Base-by-base conservation (phyloP, 2,113 vertebrate species). In the Scytalopus superciliaris region DNA sequence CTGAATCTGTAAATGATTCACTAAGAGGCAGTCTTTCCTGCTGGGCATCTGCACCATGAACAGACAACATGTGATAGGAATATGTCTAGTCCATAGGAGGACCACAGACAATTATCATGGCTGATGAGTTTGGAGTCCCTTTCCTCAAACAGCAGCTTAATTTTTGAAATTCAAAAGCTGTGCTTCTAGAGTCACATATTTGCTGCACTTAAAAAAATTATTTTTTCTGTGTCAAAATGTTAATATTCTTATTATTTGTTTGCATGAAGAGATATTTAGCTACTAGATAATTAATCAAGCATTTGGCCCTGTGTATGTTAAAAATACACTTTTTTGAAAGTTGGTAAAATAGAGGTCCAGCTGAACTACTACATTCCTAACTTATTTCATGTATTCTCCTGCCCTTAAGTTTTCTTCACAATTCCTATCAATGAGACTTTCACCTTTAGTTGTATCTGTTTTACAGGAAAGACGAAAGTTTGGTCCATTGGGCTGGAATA, bases 401-500 rank as follows among this genome's bases (percentile, higher is more conserved):
- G 52, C 21, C 25, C 17, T 66, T 56, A n/a, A 40, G 3, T 53
- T 78, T 88, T 67, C 31, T 72, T 50, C 42, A 25, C 28, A 69
- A 35, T 79, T 62, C 4, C 24, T 47, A 55, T 23, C 28, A 24
- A 44, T 25, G 49, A 62, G 31, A 8, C 13, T 86, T 78, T 73
- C 47, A 63, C 69, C 28, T 76, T 84, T 76, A 62, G 35, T 45
- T 63, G 7, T 49, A 4, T 47, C 80, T 85, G 1, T 91, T 64
- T 88, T 89, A 52, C 96, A 99, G 98, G 98, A 99, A 94, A 98
- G 98, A 45, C 96, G 98, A 17, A 99, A 99, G 84, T 99, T 98
- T 74, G 98, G 98, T 14, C 98, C 98, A 2, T 76, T 99, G 50
- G 98, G 98, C 60, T 99, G 98, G 98, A 99, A 99, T 87, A 98